Conservation (phyloP, 2,888 invertebrate genomes). For the Capitulum mitella region DNA sequence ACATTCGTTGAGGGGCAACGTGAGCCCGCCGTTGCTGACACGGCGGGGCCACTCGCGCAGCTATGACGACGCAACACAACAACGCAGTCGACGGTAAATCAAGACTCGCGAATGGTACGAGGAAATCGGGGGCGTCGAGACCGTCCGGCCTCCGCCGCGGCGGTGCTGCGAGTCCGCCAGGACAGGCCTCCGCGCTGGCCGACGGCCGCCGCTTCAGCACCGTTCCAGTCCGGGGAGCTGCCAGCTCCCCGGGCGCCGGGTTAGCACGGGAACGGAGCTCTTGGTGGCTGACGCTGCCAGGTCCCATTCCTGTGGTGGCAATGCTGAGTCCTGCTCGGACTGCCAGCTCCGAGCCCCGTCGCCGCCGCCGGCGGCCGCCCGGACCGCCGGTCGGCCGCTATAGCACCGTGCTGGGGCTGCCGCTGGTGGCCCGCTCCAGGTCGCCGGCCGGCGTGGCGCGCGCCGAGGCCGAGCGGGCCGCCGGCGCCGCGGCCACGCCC, state of each 20-base stretch:
- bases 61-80: no score
- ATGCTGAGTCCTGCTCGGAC: no score
- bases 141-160: neutral
- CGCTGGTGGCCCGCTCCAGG: neutral
- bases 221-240: no score
- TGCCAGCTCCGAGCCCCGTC: neutral
- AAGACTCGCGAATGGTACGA: no score
- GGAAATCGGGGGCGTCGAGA: no score
- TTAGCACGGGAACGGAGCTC: neutral
- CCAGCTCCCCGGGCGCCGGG: neutral
- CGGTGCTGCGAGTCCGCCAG: neutral
- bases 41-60: no score
- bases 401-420: neutral
- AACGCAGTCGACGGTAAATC: no score
- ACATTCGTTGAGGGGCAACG: no score
- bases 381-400: neutral
- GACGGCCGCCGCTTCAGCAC: no score
- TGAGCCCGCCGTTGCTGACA: no score
- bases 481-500: neutral
- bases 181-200: neutral
- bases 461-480: neutral
- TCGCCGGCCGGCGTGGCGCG: constrained; percentile 14
- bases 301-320: no score
- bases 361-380: neutral
- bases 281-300: neutral